phyloP scores from a whole-genome alignment of 2,888 invertebrate genomes.

The Diplazon laetatorius region DNA sequence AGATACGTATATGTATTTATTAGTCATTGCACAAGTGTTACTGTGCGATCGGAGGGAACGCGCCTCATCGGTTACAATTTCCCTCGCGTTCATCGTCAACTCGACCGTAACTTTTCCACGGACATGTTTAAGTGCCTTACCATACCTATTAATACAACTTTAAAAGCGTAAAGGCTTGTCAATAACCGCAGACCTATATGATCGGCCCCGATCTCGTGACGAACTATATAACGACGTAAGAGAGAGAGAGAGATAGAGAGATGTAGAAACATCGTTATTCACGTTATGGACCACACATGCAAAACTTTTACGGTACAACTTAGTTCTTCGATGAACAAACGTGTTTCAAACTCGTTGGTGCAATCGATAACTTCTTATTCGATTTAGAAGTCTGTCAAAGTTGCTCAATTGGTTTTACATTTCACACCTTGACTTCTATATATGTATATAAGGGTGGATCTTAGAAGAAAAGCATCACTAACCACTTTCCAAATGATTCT shows the following conservation, averaged over 20 bases:
- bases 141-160: constrained; percentile 40
- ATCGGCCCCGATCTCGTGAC: too few relatives aligned
- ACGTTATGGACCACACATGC: not conserved
- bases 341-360: constrained; percentile 10
- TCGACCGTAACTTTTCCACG: constrained; percentile 47
- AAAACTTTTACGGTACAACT: too few relatives aligned
- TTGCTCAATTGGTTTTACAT: too few relatives aligned
- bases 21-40: constrained; percentile 36
- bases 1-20: constrained; percentile 12
- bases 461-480: too few relatives aligned
- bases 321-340: constrained; percentile 9
- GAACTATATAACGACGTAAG: too few relatives aligned
- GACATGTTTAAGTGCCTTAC: constrained; percentile 33
- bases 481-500: too few relatives aligned
- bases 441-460: too few relatives aligned
- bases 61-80: constrained; percentile 16
- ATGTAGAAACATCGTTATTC: constrained; percentile 12
- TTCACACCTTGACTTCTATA: too few relatives aligned
- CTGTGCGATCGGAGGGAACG: constrained; percentile 16
- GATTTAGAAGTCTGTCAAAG: too few relatives aligned
- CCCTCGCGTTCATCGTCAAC: constrained; percentile 22
- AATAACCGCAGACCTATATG: constrained; percentile 33
- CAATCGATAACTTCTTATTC: constrained; percentile 60
- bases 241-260: not conserved
- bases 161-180: constrained; percentile 41